These are phyloP conservation scores for Chaitophorus viminalis DNA, from an alignment of 2,888 invertebrate genomes.

Conservation along the genomic window DNA sequence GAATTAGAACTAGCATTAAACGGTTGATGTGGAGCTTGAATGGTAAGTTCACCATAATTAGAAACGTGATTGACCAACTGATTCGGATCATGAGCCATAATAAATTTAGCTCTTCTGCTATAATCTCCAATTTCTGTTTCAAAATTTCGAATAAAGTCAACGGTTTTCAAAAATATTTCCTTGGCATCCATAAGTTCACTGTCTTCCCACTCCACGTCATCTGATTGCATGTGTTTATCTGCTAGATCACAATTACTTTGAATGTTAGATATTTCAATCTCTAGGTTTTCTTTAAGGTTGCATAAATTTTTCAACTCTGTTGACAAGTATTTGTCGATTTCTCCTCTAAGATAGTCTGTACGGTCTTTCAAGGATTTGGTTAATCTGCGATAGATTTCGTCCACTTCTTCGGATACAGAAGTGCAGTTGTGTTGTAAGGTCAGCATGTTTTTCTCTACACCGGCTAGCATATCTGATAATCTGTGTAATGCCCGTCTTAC, in stretches of 20 bases:
- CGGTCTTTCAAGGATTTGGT: conserved; percentile 90
- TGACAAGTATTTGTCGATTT: conserved; percentile 91
- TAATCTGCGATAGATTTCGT: conserved; percentile 88
- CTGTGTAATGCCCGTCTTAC: conserved; percentile 88
- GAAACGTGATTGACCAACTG: conserved; percentile 88
- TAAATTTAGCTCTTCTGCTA: conserved; percentile 83
- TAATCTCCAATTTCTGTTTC: conserved; percentile 94
- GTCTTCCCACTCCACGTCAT: conserved; percentile 91
- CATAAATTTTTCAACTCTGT: conserved; percentile 87
- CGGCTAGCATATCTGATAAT: conserved; percentile 83
- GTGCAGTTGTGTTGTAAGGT: conserved; percentile 89
- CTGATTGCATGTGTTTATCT: conserved; percentile 84
- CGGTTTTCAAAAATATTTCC: conserved; percentile 94
- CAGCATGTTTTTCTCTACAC: conserved; percentile 88
- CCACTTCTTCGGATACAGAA: conserved; percentile 91
- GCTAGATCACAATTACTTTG: conserved; percentile 96
- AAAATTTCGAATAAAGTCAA: conserved; percentile 93
- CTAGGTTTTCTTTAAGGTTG: conserved; percentile 90
- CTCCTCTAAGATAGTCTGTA: conserved; percentile 84
- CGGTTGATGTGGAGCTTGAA: conserved; percentile 74
- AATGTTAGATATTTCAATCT: conserved; percentile 93
- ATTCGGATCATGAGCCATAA: conserved; percentile 92
- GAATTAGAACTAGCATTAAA: conserved; percentile 71
- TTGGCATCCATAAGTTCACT: conserved; percentile 94
- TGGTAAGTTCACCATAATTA: conserved; percentile 86